phyloP scores from a whole-genome alignment of 2,797 vertebrate species.

The Carduelis carduelis region DNA sequence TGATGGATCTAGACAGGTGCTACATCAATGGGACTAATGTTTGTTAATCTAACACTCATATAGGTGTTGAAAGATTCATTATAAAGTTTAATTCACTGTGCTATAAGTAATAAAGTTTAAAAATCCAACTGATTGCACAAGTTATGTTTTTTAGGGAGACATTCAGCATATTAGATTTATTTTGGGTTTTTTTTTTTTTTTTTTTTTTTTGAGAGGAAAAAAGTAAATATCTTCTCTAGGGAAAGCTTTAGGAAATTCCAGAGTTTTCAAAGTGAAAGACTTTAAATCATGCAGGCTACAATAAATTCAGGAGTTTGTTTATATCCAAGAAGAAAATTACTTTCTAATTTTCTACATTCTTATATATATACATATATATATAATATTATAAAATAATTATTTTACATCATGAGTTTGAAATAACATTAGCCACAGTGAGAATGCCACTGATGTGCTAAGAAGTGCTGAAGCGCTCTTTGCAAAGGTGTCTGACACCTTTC shows the following conservation, averaged over 20 bases:
- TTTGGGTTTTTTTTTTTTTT: too few relatives aligned
- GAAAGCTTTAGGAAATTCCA: neutral
- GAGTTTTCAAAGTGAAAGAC: neutral
- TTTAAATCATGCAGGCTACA: neutral
- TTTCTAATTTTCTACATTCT: neutral
- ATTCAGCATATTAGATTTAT: neutral
- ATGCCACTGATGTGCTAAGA: neutral
- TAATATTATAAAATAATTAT: neutral
- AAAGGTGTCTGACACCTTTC: neutral
- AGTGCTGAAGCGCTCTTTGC: neutral
- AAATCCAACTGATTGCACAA: neutral
- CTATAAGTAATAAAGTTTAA: neutral
- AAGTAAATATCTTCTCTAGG: neutral
- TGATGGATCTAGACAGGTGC: neutral
- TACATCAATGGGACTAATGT: neutral
- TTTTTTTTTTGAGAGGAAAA: neutral
- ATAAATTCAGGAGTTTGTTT: neutral
- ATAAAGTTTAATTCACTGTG: neutral
- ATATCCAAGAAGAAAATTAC: neutral
- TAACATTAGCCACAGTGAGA: neutral
- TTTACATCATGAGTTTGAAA: neutral
- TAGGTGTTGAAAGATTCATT: neutral
- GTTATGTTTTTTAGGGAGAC: neutral
- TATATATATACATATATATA: too few relatives aligned
- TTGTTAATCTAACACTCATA: neutral